A percentile compares a stretch with the other conserved stretches of the same genome.
phyloP scores from a whole-genome alignment of 2,797 vertebrate species.

The Nasua narica region DNA sequence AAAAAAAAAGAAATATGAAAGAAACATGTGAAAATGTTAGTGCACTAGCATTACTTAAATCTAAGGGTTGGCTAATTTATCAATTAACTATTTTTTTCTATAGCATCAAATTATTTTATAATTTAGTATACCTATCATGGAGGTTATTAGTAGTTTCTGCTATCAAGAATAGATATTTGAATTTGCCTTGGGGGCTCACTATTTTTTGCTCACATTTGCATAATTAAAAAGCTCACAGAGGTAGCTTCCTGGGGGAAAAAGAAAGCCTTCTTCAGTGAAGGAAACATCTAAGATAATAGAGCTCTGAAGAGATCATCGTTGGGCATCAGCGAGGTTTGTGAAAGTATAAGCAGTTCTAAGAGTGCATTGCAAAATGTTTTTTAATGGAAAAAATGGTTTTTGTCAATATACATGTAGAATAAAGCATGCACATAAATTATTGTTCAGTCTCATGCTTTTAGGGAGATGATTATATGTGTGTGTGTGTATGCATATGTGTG shows the following conservation, averaged over 20 bases:
- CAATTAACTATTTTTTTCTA: background rate
- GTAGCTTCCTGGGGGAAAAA: background rate
- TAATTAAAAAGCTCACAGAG: conserved; percentile 22
- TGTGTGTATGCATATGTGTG: too few relatives aligned
- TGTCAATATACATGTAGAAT: background rate
- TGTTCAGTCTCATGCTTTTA: background rate
- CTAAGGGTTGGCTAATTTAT: background rate
- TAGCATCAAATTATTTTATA: background rate
- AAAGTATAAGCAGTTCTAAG: background rate
- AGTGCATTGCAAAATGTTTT: background rate
- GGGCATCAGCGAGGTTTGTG: background rate
- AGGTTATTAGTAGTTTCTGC: background rate
- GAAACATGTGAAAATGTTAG: background rate
- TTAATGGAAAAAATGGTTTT: background rate
- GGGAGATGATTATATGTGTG: background rate
- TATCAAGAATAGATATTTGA: background rate
- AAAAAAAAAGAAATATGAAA: background rate
- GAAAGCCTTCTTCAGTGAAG: background rate
- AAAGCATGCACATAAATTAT: background rate
- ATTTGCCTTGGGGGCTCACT: background rate
- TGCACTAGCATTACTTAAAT: background rate
- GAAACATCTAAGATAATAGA: background rate
- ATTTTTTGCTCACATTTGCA: conserved; percentile 15
- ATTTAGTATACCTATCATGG: background rate
- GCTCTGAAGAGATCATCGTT: background rate